A percentile compares a stretch with the other conserved stretches of the same genome.
Evolutionary conservation across 2,888 invertebrate genomes (phyloP).

Genomic region (Quadroppia sp.): DNA sequence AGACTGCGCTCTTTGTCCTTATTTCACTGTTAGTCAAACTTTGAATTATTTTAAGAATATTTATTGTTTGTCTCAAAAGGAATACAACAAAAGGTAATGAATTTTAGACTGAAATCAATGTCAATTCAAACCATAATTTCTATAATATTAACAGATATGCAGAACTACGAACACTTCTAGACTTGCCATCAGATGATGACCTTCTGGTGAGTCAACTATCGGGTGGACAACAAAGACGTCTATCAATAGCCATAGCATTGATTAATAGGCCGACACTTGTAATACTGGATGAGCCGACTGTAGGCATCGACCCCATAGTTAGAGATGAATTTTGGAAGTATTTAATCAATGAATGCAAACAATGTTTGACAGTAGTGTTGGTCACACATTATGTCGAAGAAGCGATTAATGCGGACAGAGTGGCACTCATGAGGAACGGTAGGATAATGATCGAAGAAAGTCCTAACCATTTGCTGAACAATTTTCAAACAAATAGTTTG

Average conservation of each 20-base stretch:
- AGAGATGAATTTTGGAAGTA: constrained; percentile 38
- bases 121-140: too few species aligned
- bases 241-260: constrained; percentile 36
- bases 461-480: background rate
- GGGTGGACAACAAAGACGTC: constrained; percentile 35
- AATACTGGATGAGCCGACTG: constrained; percentile 39
- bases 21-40: constrained; percentile 34
- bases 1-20: constrained; percentile 25
- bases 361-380: constrained; percentile 21
- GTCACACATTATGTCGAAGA: constrained; percentile 39
- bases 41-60: constrained; percentile 35
- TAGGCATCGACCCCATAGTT: constrained; percentile 37
- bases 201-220: constrained; percentile 17
- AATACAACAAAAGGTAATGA: constrained; percentile 8
- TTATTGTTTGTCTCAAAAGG: constrained; percentile 10
- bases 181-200: background rate
- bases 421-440: constrained; percentile 35
- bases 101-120: too few species aligned
- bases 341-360: background rate
- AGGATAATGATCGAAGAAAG: constrained; percentile 3
- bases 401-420: background rate
- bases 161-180: too few species aligned
- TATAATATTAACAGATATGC: too few species aligned
- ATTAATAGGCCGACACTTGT: constrained; percentile 30
- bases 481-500: background rate